Base-by-base conservation (phyloP, 92 coral and sea anemone species). In the Epizoanthus ramosus region DNA sequence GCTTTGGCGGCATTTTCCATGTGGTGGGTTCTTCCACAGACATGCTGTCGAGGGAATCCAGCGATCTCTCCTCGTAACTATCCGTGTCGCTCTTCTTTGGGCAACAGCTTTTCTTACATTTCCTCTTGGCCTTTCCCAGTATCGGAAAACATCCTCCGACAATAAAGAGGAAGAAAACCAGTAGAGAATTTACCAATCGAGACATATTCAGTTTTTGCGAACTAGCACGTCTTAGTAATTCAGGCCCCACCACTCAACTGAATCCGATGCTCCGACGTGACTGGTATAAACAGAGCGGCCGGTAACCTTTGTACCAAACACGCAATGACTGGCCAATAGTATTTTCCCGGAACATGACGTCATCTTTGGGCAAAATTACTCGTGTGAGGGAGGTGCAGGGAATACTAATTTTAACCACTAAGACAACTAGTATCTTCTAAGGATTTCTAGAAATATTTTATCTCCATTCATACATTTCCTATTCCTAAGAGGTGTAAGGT, bases 1-100 rank as follows among this genome's bases (percentile, higher is more conserved):
- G 89, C 57, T 93, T 93, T 18, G 94, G 86, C 75, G 98, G 98
- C 90, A 87, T 85, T 71, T 90, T 86, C 98, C 98, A 93, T 57
- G 90, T 86, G 69, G 90, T 50, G 8, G 94, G 94, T 56, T 93
- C 98, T 25, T 74, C 89, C 24, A 93, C 97, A 52, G 97, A 91
- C 94, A 91, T 81, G 19, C 91, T 93, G 45, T 93, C 97, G 79
- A 91, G 64, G 12, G 98, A 93, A 86, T 86, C 84, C 28, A 91
- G 35, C 69, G 97, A 92, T 57, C 71, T 75, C 84, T 82, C 75
- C 12, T 83, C 66, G 76, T 64, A 59, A 39, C 89, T 88, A 13
- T 83, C 66, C 10, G 87, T 61, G 22, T 88, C 81, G 52, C 81
- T 75, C 57, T 90, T 83, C 2, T 91, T 85, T 47, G 76, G 65